Percentiles rank a stretch among this genome's conserved stretches.
Evolutionary conservation across 1,140 invertebrate genomes (phyloP).

Genomic region (Achroia grisella): DNA sequence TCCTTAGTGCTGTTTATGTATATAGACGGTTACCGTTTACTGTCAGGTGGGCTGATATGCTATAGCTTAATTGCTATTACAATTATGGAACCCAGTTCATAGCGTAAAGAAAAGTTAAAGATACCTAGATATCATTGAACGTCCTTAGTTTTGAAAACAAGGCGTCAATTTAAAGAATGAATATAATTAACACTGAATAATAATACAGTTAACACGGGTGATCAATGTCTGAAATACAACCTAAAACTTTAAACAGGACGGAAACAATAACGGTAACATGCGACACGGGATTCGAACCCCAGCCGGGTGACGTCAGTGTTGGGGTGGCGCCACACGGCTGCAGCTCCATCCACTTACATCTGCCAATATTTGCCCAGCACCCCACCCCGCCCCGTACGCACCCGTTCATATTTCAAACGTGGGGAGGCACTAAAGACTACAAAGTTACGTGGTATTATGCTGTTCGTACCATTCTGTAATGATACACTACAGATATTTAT

Average conservation of each 20-base stretch:
- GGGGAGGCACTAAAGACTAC: slow-evolving; percentile 54
- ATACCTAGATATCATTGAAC: too few species aligned
- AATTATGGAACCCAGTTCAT: too few species aligned
- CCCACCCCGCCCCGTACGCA: slow-evolving; percentile 40
- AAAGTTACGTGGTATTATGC: slow-evolving; percentile 21
- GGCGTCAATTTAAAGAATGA: too few species aligned
- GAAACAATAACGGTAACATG: neutral
- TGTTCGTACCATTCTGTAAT: slow-evolving; percentile 33
- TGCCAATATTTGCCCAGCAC: slow-evolving; percentile 64
- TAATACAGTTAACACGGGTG: too few species aligned
- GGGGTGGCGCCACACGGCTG: slow-evolving; percentile 45
- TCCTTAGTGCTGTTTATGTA: too few species aligned
- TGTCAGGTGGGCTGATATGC: too few species aligned
- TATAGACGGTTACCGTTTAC: too few species aligned
- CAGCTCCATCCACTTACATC: slow-evolving; percentile 65
- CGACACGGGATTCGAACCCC: slow-evolving; percentile 10
- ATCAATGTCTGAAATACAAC: too few species aligned
- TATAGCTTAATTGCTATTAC: too few species aligned
- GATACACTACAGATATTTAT: neutral
- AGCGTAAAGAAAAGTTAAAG: too few species aligned
- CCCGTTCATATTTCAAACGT: slow-evolving; percentile 66
- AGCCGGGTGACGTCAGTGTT: slow-evolving; percentile 39
- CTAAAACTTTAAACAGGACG: neutral
- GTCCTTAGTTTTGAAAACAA: too few species aligned
- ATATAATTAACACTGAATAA: too few species aligned